A percentile compares a stretch with the other conserved stretches of the same genome.
These are phyloP conservation scores for Ephestia elutella DNA, from an alignment of 1,140 invertebrate genomes.

Conservation along the genomic window DNA sequence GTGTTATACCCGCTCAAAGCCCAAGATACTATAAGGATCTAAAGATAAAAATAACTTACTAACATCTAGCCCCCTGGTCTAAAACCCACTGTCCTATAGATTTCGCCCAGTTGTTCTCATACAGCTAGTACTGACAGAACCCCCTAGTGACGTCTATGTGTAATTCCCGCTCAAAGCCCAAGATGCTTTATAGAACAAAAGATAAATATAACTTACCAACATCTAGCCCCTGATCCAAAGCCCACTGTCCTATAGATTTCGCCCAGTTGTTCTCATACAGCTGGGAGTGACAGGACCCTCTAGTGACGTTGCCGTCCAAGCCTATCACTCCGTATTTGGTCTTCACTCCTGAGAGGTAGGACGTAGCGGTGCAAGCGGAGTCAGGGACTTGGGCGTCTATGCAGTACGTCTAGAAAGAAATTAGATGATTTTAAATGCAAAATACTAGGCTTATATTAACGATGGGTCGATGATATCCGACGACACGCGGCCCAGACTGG, in stretches of 20 bases:
- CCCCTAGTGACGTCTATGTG: slow-evolving; percentile 76
- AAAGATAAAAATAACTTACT: slow-evolving; percentile 61
- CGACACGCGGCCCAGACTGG: no score
- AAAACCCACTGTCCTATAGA: slow-evolving; percentile 84
- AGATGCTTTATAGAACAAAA: no score
- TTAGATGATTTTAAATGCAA: slow-evolving; percentile 2
- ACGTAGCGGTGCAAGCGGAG: slow-evolving; percentile 84
- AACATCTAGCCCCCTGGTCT: slow-evolving; percentile 80
- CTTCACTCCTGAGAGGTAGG: slow-evolving; percentile 90
- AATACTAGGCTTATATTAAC: no score
- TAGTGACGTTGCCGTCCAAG: slow-evolving; percentile 79
- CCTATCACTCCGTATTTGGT: slow-evolving; percentile 85
- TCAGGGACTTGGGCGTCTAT: slow-evolving; percentile 87
- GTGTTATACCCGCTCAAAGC: no score
- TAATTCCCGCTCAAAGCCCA: no score
- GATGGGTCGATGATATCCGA: no score
- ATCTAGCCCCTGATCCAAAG: slow-evolving; percentile 80
- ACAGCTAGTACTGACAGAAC: slow-evolving; percentile 75
- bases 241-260: slow-evolving; percentile 82
- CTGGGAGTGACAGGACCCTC: slow-evolving; percentile 75
- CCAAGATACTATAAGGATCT: no score
- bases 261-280: slow-evolving; percentile 75
- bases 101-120: slow-evolving; percentile 75
- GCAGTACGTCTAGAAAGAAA: slow-evolving; percentile 83
- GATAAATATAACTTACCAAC: slow-evolving; percentile 73